Evolutionary conservation across 2,888 invertebrate species (phyloP), one percentile per base, ranked within the genome.

Genomic region (Diarsia rubi): DNA sequence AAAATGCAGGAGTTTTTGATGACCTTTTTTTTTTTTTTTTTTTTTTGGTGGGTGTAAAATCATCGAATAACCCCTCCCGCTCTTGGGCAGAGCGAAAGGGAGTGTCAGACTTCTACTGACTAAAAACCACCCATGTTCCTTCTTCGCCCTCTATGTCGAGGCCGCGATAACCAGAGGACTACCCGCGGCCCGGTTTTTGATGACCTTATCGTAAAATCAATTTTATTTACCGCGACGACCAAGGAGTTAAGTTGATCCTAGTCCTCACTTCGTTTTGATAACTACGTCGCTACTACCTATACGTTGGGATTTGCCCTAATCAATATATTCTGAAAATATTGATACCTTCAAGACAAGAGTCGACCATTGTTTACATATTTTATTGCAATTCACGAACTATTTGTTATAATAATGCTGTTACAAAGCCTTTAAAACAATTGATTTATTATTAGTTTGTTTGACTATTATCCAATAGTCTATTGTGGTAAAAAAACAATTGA

Each of bases 351-450:
- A 4, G 14, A 45, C n/a, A 16, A 12, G 31, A 69, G 16, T 9
- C 2, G 14, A 19, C 44, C 21, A 52, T 27, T 19, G 12, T 60
- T 42, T 4, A 45, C 37, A 8, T 27, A 12, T 42, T 57, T 73
- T 37, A 19, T 49, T 73, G 27, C 16, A 60, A n/a, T 47, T 59
- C 47, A 47, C 24, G 47, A 69, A 27, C 16, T 47, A 24, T 47
- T 47, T 37, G 4, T 21, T 47, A 37, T 24, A 24, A 12, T n/a
- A 42, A 31, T 42, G 3, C 5, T 57, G 21, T 44, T 60, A 21
- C 12, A 44, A 27, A 74, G 8, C 27, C 27, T 24, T 74, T 74
- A 19, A 66, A 59, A 59, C 27, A 65, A 59, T 21, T 67, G 42
- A 44, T 75, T 64, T 66, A 66, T 59, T 21, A 60, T 49, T 27